phyloP scores from a whole-genome alignment of 37 sponge, comb jelly and placozoan species.

The Dysidea cf. avara region DNA sequence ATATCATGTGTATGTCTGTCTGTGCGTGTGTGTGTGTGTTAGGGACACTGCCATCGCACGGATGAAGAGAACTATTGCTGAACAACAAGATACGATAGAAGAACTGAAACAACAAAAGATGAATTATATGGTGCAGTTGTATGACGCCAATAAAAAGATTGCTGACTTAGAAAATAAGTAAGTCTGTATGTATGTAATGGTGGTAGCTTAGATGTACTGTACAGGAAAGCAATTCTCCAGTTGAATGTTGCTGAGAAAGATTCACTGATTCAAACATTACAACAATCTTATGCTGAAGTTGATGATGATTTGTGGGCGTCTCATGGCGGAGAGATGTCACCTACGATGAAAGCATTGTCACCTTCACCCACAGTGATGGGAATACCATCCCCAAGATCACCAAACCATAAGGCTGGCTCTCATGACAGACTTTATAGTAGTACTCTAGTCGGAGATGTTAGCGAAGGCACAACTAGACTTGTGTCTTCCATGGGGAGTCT shows the following conservation, averaged over 20 bases:
- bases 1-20: no score
- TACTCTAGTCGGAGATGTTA: no score
- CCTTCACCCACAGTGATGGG: no score
- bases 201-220: background rate
- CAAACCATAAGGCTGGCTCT: no score
- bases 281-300: conserved; percentile 52
- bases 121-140: conserved; percentile 32
- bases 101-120: conserved; percentile 44
- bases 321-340: no score
- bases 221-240: conserved; percentile 30
- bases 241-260: conserved; percentile 62
- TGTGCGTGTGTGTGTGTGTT: no score
- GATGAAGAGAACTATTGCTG: conserved; percentile 43
- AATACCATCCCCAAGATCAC: no score
- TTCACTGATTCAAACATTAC: conserved; percentile 52
- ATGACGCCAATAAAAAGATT: conserved; percentile 33
- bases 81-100: conserved; percentile 23
- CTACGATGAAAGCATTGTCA: no score
- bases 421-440: no score
- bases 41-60: conserved; percentile 44
- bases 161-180: conserved; percentile 47
- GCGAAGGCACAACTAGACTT: no score
- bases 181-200: no score
- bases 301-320: conserved; percentile 15
- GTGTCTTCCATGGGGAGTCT: no score